Conservation (phyloP, 2,888 invertebrate species). For the Agrilus biguttatus region DNA sequence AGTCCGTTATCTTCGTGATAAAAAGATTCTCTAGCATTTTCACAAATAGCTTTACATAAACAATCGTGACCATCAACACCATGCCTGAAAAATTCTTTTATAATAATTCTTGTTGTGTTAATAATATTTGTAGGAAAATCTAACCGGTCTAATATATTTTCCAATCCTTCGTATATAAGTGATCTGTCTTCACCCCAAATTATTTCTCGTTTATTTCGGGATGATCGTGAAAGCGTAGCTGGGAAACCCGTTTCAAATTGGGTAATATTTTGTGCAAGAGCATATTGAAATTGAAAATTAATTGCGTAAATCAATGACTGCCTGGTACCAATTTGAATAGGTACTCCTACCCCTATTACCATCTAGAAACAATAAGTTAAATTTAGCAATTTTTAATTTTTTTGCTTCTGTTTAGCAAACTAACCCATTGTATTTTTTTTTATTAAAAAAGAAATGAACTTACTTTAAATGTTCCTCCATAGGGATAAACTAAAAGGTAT, state of each 20-base stretch:
- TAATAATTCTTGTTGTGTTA: not conserved
- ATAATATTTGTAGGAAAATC: not conserved
- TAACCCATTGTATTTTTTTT: not conserved
- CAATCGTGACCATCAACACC: slow-evolving; percentile 53
- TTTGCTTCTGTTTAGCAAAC: too few relatives aligned
- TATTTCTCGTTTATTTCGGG: slow-evolving; percentile 12
- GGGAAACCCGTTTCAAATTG: slow-evolving; percentile 20
- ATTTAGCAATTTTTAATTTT: too few relatives aligned
- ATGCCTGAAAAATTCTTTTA: slow-evolving; percentile 32
- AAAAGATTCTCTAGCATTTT: slow-evolving; percentile 50
- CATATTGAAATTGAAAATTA: slow-evolving; percentile 53
- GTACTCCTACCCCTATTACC: slow-evolving; percentile 41
- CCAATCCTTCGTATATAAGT: slow-evolving; percentile 21
- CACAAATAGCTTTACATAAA: slow-evolving; percentile 60
- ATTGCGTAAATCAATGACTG: slow-evolving; percentile 40
- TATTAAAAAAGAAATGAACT: not conserved
- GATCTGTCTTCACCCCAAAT: slow-evolving; percentile 17
- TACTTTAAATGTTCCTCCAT: slow-evolving; percentile 22
- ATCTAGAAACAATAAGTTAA: slow-evolving; percentile 31
- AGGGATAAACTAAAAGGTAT: slow-evolving; percentile 14
- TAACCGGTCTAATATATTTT: slow-evolving; percentile 22
- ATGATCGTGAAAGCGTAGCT: slow-evolving; percentile 17
- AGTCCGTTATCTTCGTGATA: slow-evolving; percentile 48
- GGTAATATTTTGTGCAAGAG: slow-evolving; percentile 19
- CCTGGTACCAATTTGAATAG: slow-evolving; percentile 38